phyloP scores from a whole-genome alignment of 2,113 vertebrate genomes.

The Formicarius rufipectus region DNA sequence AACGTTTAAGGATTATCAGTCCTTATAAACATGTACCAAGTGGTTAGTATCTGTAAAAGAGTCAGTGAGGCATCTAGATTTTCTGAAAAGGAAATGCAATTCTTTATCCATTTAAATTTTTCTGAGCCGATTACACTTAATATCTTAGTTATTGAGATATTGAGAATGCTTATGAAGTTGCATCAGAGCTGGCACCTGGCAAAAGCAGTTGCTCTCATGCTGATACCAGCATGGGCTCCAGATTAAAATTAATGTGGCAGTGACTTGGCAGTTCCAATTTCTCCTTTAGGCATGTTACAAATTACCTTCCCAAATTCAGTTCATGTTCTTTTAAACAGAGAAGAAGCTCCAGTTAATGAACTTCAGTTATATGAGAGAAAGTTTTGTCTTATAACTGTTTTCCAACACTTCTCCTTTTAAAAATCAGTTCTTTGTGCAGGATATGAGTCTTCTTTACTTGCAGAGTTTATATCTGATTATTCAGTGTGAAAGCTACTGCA shows the following conservation, averaged over 20 bases:
- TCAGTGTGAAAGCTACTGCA: not conserved
- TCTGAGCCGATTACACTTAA: not conserved
- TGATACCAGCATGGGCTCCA: not conserved
- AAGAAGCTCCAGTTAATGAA: not conserved
- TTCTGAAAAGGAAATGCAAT: not conserved
- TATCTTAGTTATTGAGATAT: not conserved
- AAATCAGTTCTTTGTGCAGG: not conserved
- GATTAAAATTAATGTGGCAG: not conserved
- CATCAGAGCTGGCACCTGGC: not conserved
- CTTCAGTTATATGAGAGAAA: not conserved
- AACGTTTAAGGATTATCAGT: not conserved
- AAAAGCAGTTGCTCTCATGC: not conserved
- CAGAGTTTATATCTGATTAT: not conserved
- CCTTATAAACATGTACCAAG: not conserved
- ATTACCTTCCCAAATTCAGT: not conserved
- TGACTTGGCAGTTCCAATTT: not conserved
- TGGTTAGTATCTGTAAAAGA: not conserved
- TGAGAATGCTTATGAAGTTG: not conserved
- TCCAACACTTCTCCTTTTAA: not conserved
- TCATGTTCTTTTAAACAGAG: not conserved
- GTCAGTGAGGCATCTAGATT: not conserved
- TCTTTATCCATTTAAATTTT: not conserved
- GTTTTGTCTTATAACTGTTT: not conserved
- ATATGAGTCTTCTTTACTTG: not conserved
- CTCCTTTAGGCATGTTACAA: not conserved